These are phyloP conservation scores for Cynopterus brachyotis DNA, from an alignment of 2,113 vertebrate species.

Conservation along the genomic window DNA sequence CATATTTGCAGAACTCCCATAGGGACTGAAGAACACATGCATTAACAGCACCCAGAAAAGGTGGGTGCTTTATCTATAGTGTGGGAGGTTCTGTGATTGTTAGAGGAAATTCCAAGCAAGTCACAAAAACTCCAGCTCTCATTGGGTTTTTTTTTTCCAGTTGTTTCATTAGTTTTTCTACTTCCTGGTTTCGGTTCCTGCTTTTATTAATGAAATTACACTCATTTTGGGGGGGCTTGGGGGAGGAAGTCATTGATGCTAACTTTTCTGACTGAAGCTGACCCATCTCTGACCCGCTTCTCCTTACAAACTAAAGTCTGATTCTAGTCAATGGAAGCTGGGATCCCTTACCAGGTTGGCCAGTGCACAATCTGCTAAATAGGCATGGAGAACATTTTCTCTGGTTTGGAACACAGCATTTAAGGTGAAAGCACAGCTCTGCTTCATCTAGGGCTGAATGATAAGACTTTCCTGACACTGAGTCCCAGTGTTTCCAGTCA, in stretches of 20 bases:
- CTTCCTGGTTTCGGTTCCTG: constrained; percentile 74
- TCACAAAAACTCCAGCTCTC: constrained; percentile 69
- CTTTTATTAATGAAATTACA: background rate
- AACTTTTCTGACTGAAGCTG: background rate
- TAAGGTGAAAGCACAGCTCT: background rate
- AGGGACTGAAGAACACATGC: background rate
- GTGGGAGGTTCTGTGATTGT: background rate
- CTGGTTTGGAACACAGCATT: background rate
- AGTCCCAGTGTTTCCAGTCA: background rate
- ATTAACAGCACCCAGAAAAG: background rate
- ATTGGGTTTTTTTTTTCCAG: constrained; percentile 61
- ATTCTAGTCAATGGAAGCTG: background rate
- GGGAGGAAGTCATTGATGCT: constrained; percentile 20
- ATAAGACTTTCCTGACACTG: background rate
- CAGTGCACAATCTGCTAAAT: background rate
- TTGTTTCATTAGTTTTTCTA: constrained; percentile 30
- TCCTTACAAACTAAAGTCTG: background rate
- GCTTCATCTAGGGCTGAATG: background rate
- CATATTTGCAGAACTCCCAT: background rate
- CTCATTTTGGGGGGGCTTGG: background rate
- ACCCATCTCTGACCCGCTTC: background rate
- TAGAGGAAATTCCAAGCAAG: constrained; percentile 61
- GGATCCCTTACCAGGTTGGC: background rate
- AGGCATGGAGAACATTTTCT: background rate
- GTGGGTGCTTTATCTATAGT: background rate